A percentile compares a stretch with the other conserved stretches of the same genome.
Conservation (phyloP, 1,140 invertebrate species). For the Nebria ingens region DNA sequence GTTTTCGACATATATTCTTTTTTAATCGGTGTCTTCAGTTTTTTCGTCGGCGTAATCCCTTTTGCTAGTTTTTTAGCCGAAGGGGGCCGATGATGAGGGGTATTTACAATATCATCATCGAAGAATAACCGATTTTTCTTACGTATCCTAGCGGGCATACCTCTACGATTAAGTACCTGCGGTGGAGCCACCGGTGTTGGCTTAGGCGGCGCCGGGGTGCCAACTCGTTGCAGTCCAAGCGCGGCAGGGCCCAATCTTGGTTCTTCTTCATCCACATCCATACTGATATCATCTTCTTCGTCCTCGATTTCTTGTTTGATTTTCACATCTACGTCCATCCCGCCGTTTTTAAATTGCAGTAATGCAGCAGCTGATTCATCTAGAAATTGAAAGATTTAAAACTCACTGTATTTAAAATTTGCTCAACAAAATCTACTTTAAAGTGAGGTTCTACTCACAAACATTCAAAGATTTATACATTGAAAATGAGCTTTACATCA, state of each 20-base stretch:
- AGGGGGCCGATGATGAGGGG: slow-evolving; percentile 55
- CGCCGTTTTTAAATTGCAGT: slow-evolving; percentile 45
- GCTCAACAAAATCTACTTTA: slow-evolving; percentile 10
- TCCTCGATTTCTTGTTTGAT: slow-evolving; percentile 38
- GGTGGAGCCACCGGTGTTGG: slow-evolving; percentile 55
- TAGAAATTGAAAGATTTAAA: slow-evolving; percentile 19
- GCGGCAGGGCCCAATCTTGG: slow-evolving; percentile 62
- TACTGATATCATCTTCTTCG: slow-evolving; percentile 42
- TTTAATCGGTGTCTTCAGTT: slow-evolving; percentile 35
- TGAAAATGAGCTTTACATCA: too few species aligned
- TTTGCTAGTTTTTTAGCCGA: slow-evolving; percentile 48
- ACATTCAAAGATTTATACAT: too few species aligned
- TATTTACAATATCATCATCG: slow-evolving; percentile 84
- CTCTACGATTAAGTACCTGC: slow-evolving; percentile 68
- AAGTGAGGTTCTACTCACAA: slow-evolving; percentile 13
- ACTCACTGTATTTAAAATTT: slow-evolving; percentile 22
- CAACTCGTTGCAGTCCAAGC: slow-evolving; percentile 66
- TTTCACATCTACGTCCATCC: slow-evolving; percentile 35
- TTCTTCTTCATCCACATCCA: slow-evolving; percentile 52
- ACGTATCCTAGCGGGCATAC: slow-evolving; percentile 79
- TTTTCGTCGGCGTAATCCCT: slow-evolving; percentile 37
- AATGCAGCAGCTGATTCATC: slow-evolving; percentile 41
- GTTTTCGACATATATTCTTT: slow-evolving; percentile 22
- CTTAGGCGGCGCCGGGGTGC: slow-evolving; percentile 58
- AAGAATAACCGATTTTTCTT: slow-evolving; percentile 86